These are phyloP conservation scores for Scleropages formosus DNA, from an alignment of 2,797 vertebrate species.

Conservation along the genomic window DNA sequence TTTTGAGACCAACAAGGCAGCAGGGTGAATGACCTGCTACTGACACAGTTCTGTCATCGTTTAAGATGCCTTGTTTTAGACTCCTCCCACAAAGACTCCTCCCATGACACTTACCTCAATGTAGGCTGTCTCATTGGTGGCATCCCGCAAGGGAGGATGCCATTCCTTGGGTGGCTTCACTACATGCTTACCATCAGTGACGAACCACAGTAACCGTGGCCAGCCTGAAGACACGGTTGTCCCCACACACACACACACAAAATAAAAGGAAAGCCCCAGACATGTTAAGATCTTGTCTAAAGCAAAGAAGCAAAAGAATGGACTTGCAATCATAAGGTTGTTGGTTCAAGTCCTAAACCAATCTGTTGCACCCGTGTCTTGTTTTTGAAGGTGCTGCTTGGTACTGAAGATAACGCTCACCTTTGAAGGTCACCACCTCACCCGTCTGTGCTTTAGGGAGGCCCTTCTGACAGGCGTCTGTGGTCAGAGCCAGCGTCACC, in stretches of 20 bases:
- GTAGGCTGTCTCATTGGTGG: constrained; percentile 80
- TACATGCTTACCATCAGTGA: constrained; percentile 92
- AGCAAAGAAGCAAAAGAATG: background rate
- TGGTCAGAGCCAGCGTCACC: constrained; percentile 86
- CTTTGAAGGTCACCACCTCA: constrained; percentile 92
- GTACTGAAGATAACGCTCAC: constrained; percentile 56
- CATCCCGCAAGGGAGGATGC: constrained; percentile 77
- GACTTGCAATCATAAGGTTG: no score
- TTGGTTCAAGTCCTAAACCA: no score
- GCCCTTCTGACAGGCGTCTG: constrained; percentile 94
- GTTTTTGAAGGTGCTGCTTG: no score
- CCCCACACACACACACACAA: constrained; percentile 35
- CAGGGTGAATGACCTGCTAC: no score
- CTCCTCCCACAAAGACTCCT: background rate
- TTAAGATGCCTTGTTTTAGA: no score
- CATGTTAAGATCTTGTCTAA: no score
- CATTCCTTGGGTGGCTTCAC: constrained; percentile 92
- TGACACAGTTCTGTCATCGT: no score
- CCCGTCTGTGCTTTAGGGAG: constrained; percentile 93
- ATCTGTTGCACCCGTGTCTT: no score
- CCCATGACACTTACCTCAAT: constrained; percentile 78
- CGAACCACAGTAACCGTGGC: constrained; percentile 91
- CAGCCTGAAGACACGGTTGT: constrained; percentile 73
- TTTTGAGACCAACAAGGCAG: no score
- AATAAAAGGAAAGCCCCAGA: no score